Percentiles rank a stretch among this genome's conserved stretches.
These are phyloP conservation scores for Nibea albiflora DNA, from an alignment of 2,113 vertebrate species.

Conservation along the genomic window DNA sequence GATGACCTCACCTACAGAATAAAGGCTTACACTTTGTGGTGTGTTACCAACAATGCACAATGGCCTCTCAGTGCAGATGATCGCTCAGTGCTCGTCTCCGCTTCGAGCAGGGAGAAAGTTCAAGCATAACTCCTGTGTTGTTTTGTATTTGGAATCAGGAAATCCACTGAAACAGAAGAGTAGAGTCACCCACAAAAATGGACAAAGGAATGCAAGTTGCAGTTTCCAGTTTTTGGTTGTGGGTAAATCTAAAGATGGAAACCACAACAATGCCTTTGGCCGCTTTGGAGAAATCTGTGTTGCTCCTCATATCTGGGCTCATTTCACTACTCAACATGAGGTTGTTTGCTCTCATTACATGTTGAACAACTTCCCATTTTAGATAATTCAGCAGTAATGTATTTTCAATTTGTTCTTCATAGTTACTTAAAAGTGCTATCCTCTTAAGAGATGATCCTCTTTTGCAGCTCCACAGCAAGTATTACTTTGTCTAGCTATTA, in stretches of 20 bases:
- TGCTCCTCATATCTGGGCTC: neutral
- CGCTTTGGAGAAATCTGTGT: neutral
- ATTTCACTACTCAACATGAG: neutral
- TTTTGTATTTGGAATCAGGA: constrained; percentile 19
- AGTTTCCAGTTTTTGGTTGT: neutral
- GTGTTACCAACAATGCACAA: constrained; percentile 25
- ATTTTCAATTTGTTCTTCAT: neutral
- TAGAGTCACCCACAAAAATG: neutral
- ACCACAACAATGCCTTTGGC: neutral
- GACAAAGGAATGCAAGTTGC: neutral
- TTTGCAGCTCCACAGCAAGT: neutral
- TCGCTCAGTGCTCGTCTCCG: neutral
- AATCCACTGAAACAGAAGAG: neutral
- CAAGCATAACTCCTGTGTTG: neutral
- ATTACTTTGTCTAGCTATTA: neutral
- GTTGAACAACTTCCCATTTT: neutral
- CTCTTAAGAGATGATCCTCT: neutral
- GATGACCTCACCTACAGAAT: constrained; percentile 20
- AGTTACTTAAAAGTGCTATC: neutral
- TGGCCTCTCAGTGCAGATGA: constrained; percentile 8
- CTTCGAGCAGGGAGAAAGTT: neutral
- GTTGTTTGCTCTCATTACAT: neutral
- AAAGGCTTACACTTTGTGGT: constrained; percentile 25
- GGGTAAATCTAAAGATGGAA: neutral
- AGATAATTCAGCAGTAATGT: neutral